Conservation (phyloP, 2,113 vertebrate species). For the Esox niger region DNA sequence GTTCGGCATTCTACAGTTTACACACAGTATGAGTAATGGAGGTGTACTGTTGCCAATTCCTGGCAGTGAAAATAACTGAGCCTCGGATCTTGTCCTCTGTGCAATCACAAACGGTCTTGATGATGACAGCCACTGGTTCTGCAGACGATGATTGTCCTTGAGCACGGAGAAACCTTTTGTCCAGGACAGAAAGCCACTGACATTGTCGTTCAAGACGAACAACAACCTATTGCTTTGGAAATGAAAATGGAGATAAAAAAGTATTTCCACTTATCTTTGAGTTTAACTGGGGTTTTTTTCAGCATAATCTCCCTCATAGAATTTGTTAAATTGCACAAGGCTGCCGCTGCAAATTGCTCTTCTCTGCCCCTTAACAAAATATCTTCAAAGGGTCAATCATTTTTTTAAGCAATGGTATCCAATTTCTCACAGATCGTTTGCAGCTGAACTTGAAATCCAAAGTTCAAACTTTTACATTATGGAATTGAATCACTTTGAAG, state of each 20-base stretch:
- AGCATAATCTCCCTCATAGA: conserved; percentile 4
- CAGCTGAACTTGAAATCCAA: not conserved
- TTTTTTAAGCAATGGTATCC: not conserved
- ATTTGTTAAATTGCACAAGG: conserved; percentile 21
- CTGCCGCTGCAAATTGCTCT: conserved; percentile 20
- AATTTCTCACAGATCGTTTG: no score
- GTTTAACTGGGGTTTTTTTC: conserved; percentile 22
- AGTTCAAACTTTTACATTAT: not conserved
- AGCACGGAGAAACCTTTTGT: not conserved
- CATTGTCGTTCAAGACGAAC: conserved; percentile 25
- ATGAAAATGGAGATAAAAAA: conserved; percentile 17
- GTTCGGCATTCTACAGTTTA: no score
- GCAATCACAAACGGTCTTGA: not conserved
- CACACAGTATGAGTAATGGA: no score
- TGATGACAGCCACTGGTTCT: not conserved
- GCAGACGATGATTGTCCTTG: not conserved
- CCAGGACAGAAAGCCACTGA: not conserved
- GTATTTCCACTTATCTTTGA: not conserved
- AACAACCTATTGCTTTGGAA: conserved; percentile 5
- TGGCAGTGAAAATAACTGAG: no score
- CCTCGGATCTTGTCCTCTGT: no score
- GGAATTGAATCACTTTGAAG: not conserved
- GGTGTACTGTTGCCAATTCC: no score
- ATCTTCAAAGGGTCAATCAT: not conserved
- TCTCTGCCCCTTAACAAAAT: not conserved